Base-by-base conservation (phyloP, 1,140 invertebrate genomes). In the Lepidotrigona ventralis region DNA sequence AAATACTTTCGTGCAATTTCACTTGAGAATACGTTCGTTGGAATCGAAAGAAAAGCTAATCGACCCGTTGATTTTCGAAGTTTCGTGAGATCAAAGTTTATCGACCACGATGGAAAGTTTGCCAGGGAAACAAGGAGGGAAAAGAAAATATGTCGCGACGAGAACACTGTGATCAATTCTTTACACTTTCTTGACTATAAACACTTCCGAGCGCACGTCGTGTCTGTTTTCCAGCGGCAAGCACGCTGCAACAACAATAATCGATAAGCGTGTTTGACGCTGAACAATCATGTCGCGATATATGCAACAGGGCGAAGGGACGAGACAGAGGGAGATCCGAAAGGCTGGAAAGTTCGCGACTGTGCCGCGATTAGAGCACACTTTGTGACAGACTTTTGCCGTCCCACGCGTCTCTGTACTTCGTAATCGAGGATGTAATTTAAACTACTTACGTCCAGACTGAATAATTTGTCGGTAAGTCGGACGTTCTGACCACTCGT, bases 391-490 rank as follows among this genome's bases (percentile, higher is more conserved):
- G 82, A 88, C 83, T 88, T 86, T 87, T 86, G 82, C 86, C 86
- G 78, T 87, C 86, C 85, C 74, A 84, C 86, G 82, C 86, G 86
- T 84, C 73, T 58, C 82, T 78, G 53, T 77, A 68, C 78, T 84
- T 87, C 86, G 81, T 87, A 88, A 88, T 88, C 86, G 83, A 87
- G 87, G 83, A 87, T 88, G 86, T 88, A 88, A 87, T 87, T 87
- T 88, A 83, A 83, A 87, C 73, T 86, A 81, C 86, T 84, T 87
- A 84, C 70, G 74, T 60, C 82, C 86, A 85, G 85, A 83, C 66
- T 70, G 76, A 77, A 88, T 78, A 87, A 88, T 87, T 87, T 85
- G 64, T 73, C 68, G 78, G 69, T 78, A 78, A 82, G 81, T 82
- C 74, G 66, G 66, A 58, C 78, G 64, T 69, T 87, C 60, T 60